Evolutionary conservation across 92 coral and sea anemone species (phyloP).

Genomic region (Isaurus tuberculatus): DNA sequence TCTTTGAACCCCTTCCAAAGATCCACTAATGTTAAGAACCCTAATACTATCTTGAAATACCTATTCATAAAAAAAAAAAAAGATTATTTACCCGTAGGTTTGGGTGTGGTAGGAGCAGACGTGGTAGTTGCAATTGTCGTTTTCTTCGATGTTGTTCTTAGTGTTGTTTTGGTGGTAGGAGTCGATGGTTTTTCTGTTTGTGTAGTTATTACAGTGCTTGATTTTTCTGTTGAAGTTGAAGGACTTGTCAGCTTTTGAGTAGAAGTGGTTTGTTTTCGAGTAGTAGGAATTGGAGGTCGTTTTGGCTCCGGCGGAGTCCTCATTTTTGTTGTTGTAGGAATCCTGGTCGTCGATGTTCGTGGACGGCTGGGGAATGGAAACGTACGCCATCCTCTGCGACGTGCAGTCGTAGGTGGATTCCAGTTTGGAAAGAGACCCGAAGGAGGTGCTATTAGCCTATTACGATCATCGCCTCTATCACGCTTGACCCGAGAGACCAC

Average conservation of each 20-base stretch:
- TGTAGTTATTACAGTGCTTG: neutral
- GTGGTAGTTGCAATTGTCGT: neutral
- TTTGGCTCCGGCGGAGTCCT: neutral
- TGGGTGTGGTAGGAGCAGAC: neutral
- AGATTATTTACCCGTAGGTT: neutral
- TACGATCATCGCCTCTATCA: neutral
- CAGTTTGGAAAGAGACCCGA: neutral
- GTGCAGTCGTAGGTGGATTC: neutral
- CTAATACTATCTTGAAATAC: neutral
- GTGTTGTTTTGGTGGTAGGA: neutral
- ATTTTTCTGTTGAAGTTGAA: neutral
- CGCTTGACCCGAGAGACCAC: neutral
- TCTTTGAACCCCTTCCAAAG: neutral
- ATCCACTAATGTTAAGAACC: neutral
- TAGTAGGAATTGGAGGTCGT: neutral
- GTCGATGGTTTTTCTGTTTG: neutral
- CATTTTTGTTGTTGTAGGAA: neutral
- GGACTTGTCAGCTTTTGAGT: too few species aligned
- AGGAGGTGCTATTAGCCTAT: neutral
- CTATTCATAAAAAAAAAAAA: neutral
- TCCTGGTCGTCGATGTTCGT: neutral
- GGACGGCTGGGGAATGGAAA: neutral
- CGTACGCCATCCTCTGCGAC: neutral
- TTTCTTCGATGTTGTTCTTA: neutral
- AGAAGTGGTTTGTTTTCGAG: neutral